These are phyloP conservation scores for Zophobas atratus DNA, from an alignment of 1,140 invertebrate species.

Conservation along the genomic window DNA sequence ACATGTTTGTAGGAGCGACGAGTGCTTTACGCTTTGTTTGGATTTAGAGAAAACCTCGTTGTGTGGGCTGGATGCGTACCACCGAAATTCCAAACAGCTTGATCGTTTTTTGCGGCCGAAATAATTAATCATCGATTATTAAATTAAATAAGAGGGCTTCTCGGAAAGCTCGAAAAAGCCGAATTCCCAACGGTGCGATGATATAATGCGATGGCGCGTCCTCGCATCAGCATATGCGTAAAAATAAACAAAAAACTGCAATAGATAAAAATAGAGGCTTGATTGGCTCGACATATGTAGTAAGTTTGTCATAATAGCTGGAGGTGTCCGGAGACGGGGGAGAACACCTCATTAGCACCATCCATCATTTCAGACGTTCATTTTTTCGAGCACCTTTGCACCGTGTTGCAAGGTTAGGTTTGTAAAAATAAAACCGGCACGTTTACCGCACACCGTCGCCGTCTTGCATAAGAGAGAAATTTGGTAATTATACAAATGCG, in stretches of 20 bases:
- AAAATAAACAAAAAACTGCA: slow-evolving; percentile 56
- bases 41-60: slow-evolving; percentile 50
- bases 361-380: slow-evolving; percentile 54
- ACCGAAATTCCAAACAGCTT: slow-evolving; percentile 51
- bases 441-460: neutral
- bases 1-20: slow-evolving; percentile 53
- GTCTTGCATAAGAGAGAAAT: neutral
- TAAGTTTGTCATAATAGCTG: slow-evolving; percentile 53
- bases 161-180: neutral
- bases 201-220: neutral
- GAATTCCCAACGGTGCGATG: neutral
- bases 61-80: slow-evolving; percentile 51
- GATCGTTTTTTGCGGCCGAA: slow-evolving; percentile 19
- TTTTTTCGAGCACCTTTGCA: slow-evolving; percentile 52
- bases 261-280: slow-evolving; percentile 53
- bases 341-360: slow-evolving; percentile 56
- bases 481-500: neutral
- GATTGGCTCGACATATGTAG: slow-evolving; percentile 56
- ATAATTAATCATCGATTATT: neutral
- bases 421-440: slow-evolving; percentile 26
- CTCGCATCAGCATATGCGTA: slow-evolving; percentile 32
- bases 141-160: neutral
- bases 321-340: slow-evolving; percentile 19
- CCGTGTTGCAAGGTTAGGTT: slow-evolving; percentile 33
- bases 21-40: slow-evolving; percentile 57